Percentiles rank a stretch among this genome's conserved stretches.
Evolutionary conservation across 2,113 vertebrate species (phyloP).

Genomic region (Syngnathus scovelli): DNA sequence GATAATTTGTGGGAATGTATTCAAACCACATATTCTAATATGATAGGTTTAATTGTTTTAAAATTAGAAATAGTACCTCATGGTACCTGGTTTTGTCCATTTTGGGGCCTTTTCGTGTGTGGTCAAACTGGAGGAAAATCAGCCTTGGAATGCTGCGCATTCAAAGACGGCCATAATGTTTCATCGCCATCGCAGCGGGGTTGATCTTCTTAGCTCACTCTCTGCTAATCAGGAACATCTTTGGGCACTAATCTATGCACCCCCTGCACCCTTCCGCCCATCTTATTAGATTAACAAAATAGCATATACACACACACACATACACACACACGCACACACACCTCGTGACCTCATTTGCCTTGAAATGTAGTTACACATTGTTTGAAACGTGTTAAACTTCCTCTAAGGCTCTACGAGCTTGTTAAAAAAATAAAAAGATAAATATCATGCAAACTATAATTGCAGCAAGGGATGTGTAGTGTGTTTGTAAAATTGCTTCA

Average conservation of each 20-base stretch:
- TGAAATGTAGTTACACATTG: constrained; percentile 28
- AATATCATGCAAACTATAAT: no score
- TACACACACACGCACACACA: no score
- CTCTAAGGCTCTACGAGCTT: no score
- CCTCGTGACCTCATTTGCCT: constrained; percentile 39
- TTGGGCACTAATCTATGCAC: constrained; percentile 62
- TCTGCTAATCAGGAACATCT: constrained; percentile 67
- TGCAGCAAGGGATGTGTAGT: no score
- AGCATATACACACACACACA: constrained; percentile 40
- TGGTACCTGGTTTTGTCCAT: not conserved
- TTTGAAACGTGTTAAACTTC: constrained; percentile 11
- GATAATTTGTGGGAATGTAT: no score
- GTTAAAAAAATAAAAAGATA: no score
- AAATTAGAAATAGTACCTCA: not conserved
- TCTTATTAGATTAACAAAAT: constrained; percentile 72
- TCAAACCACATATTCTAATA: no score
- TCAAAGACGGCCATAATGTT: constrained; percentile 63
- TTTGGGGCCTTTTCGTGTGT: not conserved
- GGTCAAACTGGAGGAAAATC: constrained; percentile 35
- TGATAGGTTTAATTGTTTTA: no score
- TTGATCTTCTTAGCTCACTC: constrained; percentile 70
- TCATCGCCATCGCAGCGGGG: constrained; percentile 54
- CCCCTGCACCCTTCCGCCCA: constrained; percentile 50
- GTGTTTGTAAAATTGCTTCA: no score
- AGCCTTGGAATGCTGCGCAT: constrained; percentile 59